Percentiles rank a stretch among this genome's conserved stretches.
Conservation (phyloP, 1,140 invertebrate genomes). For the Colletes latitarsis region DNA sequence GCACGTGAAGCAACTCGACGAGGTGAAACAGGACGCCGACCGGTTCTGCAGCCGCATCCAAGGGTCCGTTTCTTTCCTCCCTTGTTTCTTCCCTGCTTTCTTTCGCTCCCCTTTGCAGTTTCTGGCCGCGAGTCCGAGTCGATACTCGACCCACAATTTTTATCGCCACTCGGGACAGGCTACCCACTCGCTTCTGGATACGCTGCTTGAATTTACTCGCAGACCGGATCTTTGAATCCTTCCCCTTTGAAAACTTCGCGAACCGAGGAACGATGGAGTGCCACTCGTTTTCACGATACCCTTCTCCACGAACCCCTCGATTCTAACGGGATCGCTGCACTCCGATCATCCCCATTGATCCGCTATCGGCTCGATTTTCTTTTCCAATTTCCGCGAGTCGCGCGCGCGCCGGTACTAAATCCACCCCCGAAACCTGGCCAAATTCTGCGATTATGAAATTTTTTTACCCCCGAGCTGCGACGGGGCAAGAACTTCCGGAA, state of each 20-base stretch:
- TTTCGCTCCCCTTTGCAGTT: not conserved
- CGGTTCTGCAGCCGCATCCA: not conserved
- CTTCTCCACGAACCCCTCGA: not conserved
- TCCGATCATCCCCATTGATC: slow-evolving; percentile 9
- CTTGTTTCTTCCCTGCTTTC: not conserved
- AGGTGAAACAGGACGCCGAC: slow-evolving; percentile 13
- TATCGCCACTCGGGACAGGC: slow-evolving; percentile 14
- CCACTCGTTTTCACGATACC: slow-evolving; percentile 3
- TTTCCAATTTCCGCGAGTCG: not conserved
- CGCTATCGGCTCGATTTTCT: not conserved
- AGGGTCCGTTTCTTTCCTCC: not conserved
- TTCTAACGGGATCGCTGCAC: not conserved
- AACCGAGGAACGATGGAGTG: slow-evolving; percentile 13
- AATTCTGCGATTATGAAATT: too few species aligned
- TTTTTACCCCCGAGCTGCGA: too few species aligned
- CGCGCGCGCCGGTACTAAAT: too few species aligned
- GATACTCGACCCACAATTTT: slow-evolving; percentile 49
- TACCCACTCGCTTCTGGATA: not conserved
- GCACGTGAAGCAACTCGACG: not conserved
- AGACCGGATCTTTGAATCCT: slow-evolving; percentile 11
- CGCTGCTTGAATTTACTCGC: slow-evolving; percentile 36
- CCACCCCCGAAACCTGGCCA: too few species aligned
- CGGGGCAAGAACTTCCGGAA: too few species aligned
- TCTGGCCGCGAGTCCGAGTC: slow-evolving; percentile 23
- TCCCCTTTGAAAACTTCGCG: slow-evolving; percentile 2